A percentile compares a stretch with the other conserved stretches of the same genome.
These are phyloP conservation scores for Ichneumoninae sp. DNA, from an alignment of 2,888 invertebrate species.

Conservation along the genomic window DNA sequence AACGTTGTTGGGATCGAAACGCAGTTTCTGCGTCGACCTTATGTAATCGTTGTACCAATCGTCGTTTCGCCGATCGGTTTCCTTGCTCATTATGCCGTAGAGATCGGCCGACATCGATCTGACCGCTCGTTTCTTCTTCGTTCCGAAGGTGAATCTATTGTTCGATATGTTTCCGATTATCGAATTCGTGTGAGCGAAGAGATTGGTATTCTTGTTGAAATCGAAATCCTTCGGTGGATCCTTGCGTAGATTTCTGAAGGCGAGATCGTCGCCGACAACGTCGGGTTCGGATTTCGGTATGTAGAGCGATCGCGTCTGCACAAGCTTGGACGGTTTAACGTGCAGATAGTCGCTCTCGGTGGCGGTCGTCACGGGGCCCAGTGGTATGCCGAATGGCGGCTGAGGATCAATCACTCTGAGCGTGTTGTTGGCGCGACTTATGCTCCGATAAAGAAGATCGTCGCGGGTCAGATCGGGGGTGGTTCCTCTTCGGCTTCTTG, in stretches of 20 bases:
- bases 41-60: constrained; percentile 67
- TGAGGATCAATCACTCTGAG: constrained; percentile 91
- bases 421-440: constrained; percentile 90
- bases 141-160: constrained; percentile 74
- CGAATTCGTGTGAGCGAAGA: constrained; percentile 21
- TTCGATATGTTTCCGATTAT: constrained; percentile 33
- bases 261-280: constrained; percentile 94
- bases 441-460: constrained; percentile 93
- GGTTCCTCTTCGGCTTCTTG: constrained; percentile 85
- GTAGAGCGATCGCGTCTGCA: constrained; percentile 87
- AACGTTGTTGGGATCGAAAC: constrained; percentile 49
- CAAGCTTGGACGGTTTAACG: constrained; percentile 72
- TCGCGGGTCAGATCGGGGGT: constrained; percentile 94
- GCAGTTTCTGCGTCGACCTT: constrained; percentile 38
- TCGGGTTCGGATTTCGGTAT: constrained; percentile 91
- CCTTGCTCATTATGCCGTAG: constrained; percentile 89
- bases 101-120: constrained; percentile 94
- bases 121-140: constrained; percentile 92
- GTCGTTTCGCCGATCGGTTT: constrained; percentile 63
- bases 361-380: constrained; percentile 92
- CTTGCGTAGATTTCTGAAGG: constrained; percentile 93
- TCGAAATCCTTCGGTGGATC: constrained; percentile 87
- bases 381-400: constrained; percentile 95
- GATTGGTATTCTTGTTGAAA: constrained; percentile 77
- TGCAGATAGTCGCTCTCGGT: constrained; percentile 94